Evolutionary conservation across 2,113 vertebrate species (phyloP), one percentile per base, ranked within the genome.

Genomic region (Psettodes erumei): DNA sequence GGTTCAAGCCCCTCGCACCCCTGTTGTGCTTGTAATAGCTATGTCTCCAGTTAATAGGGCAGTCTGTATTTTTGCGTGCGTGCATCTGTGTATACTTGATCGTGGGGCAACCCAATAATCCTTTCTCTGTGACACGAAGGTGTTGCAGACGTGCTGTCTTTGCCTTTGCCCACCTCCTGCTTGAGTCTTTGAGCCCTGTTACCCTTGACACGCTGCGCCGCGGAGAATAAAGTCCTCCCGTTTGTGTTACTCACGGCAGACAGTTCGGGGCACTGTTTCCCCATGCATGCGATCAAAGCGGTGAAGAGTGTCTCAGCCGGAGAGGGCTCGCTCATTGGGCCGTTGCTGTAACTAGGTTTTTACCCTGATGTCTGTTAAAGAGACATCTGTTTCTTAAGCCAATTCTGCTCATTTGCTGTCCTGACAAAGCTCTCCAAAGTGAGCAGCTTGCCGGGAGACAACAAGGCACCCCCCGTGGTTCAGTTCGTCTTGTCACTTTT

Each of bases 241-340:
- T 25, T 30, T 73, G 83, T 78, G 30, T 35, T 82, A 32, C 79
- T 23, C 64, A 3, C 0, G 42, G 42, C 47, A 63, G 81, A 85
- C 91, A 85, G 86, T 40, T 53, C 13, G 86, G 77, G 90, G 91
- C 86, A 58, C 70, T 88, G 81, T 87, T 91, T 62, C 72, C 33
- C 74, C 77, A 83, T 12, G 5, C 10, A 1, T 10, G 21, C 62
- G 27, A 66, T 51, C 12, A 61, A n/a, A 75, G 66, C 64, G 16
- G 30, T 54, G 58, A 75, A 37, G 32, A 19, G 61, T 12, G 33
- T 59, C 28, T 21, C 3, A 35, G 32, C 73, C 35, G 48, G 4
- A 23, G 35, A 51, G 43, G 42, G 48, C 37, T 75, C 30, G 40
- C 62, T n/a, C 27, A 7, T 54, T 33, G 10, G n/a, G 37, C 30